Conservation (phyloP, 2,888 invertebrate genomes). For the Hyppa rectilinea region DNA sequence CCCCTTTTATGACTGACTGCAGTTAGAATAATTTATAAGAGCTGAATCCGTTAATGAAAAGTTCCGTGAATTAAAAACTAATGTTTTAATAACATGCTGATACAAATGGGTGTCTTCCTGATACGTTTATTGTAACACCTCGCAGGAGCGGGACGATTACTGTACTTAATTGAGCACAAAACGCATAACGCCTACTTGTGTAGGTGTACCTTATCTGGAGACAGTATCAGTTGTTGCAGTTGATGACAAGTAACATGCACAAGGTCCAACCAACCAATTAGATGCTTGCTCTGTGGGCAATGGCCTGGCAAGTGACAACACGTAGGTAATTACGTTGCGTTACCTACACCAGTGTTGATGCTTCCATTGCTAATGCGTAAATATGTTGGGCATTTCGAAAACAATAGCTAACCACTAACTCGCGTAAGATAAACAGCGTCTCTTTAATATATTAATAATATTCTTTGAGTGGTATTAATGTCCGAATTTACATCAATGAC, state of each 20-base stretch:
- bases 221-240: slow-evolving; percentile 25
- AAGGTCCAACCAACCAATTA: slow-evolving; percentile 20
- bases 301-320: slow-evolving; percentile 32
- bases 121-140: slow-evolving; percentile 26
- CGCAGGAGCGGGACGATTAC: slow-evolving; percentile 14
- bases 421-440: neutral
- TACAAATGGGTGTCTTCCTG: slow-evolving; percentile 41
- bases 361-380: slow-evolving; percentile 4
- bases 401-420: neutral
- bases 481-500: slow-evolving; percentile 4
- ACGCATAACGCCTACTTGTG: neutral
- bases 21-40: slow-evolving; percentile 22
- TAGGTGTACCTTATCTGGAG: slow-evolving; percentile 19
- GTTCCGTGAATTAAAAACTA: slow-evolving; percentile 40
- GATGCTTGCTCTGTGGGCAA: slow-evolving; percentile 10
- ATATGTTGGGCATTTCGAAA: slow-evolving; percentile 6
- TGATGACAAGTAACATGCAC: slow-evolving; percentile 10
- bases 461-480: neutral
- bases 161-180: slow-evolving; percentile 17
- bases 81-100: slow-evolving; percentile 18
- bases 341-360: slow-evolving; percentile 16
- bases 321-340: slow-evolving; percentile 21
- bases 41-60: slow-evolving; percentile 22
- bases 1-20: slow-evolving; percentile 12
- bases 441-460: neutral